Evolutionary conservation across 2,888 invertebrate genomes (phyloP).

Genomic region (Tridacna gigas): DNA sequence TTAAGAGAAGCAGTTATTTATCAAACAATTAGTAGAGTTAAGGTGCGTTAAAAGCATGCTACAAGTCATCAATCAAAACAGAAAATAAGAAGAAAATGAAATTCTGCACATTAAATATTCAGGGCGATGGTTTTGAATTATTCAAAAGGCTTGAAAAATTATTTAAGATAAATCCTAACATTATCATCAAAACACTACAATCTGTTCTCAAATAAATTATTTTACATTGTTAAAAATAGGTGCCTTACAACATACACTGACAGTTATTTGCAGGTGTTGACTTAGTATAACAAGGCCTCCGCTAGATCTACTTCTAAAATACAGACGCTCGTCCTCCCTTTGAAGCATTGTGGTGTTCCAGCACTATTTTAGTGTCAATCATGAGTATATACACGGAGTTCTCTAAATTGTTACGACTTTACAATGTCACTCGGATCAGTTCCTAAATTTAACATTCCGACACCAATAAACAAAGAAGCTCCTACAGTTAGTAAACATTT

Average conservation of each 20-base stretch:
- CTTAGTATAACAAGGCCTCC: neutral
- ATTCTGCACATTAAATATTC: slow-evolving; percentile 55
- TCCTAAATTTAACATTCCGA: slow-evolving; percentile 3
- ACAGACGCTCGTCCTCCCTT: slow-evolving; percentile 10
- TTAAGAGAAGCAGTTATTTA: slow-evolving; percentile 1
- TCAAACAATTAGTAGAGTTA: slow-evolving; percentile 21
- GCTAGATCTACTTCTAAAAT: slow-evolving; percentile 8
- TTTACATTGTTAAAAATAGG: neutral
- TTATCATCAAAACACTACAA: neutral
- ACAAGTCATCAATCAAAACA: neutral
- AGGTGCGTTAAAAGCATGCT: slow-evolving; percentile 37
- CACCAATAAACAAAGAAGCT: slow-evolving; percentile 15
- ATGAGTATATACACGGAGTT: slow-evolving; percentile 1
- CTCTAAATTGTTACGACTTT: neutral
- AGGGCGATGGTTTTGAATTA: slow-evolving; percentile 54
- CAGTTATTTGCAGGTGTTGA: neutral
- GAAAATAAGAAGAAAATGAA: slow-evolving; percentile 17
- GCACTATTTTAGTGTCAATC: slow-evolving; percentile 10
- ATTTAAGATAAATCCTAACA: neutral
- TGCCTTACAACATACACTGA: neutral
- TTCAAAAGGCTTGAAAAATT: slow-evolving; percentile 5
- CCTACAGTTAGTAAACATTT: slow-evolving; percentile 16
- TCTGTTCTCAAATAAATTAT: neutral
- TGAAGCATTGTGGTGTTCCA: slow-evolving; percentile 15
- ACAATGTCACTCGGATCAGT: neutral